phyloP scores from a whole-genome alignment of 2,797 vertebrate genomes.

The Decapterus maruadsi region DNA sequence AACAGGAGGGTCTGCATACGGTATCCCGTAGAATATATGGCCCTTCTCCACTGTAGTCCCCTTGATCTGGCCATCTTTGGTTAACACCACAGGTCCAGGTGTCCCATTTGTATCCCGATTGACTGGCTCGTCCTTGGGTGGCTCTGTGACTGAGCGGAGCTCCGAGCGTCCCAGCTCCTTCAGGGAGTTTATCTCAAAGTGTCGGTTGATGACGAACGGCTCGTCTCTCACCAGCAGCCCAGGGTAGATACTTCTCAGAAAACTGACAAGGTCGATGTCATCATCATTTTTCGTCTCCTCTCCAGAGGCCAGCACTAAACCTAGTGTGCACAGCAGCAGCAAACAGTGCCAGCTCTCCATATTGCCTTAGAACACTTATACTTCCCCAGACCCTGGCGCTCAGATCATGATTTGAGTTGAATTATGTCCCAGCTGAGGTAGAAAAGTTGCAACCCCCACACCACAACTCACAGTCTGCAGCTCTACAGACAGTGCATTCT shows the following conservation, averaged over 20 bases:
- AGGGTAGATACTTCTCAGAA: constrained; percentile 70
- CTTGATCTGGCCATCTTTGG: constrained; percentile 76
- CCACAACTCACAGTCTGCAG: constrained; percentile 24
- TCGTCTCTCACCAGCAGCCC: constrained; percentile 59
- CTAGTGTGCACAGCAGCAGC: constrained; percentile 68
- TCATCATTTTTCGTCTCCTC: constrained; percentile 51
- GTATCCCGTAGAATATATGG: constrained; percentile 84
- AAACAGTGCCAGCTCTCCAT: constrained; percentile 72
- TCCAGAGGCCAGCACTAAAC: constrained; percentile 46
- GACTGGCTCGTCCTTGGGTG: constrained; percentile 40
- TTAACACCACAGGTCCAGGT: constrained; percentile 75
- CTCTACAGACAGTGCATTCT: constrained; percentile 47
- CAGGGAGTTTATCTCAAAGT: constrained; percentile 48
- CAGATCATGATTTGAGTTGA: constrained; percentile 56
- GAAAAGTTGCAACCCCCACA: constrained; percentile 15
- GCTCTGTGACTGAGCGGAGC: constrained; percentile 31
- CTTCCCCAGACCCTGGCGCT: constrained; percentile 31
- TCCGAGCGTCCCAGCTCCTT: constrained; percentile 39
- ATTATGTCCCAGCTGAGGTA: constrained; percentile 13
- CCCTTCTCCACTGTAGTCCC: constrained; percentile 80
- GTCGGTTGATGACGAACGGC: constrained; percentile 49
- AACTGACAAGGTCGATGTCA: constrained; percentile 58
- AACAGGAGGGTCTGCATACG: constrained; percentile 83
- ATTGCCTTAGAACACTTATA: constrained; percentile 28
- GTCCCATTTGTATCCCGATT: constrained; percentile 15